Conservation (phyloP, 2,113 vertebrate genomes). For the Phalacrocorax carbo region DNA sequence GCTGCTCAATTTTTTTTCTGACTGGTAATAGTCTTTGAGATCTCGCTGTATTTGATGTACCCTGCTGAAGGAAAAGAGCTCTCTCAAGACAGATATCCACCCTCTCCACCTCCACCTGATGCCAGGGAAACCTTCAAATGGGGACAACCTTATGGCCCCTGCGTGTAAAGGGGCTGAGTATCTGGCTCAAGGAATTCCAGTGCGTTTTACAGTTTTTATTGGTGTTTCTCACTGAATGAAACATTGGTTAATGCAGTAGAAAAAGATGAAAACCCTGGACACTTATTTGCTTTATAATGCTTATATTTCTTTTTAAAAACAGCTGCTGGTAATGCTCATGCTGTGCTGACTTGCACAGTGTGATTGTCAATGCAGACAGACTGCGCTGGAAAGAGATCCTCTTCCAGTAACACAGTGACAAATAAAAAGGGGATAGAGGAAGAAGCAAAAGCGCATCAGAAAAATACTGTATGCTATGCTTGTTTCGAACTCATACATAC, state of each 20-base stretch:
- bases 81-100: not conserved
- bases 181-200: not conserved
- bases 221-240: not conserved
- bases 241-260: not conserved
- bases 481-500: not conserved
- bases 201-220: slow-evolving; percentile 2
- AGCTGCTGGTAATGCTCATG: slow-evolving; percentile 42
- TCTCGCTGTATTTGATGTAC: not conserved
- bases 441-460: not conserved
- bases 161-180: not conserved
- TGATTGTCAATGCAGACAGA: not conserved
- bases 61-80: not conserved
- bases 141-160: not conserved
- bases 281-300: not conserved
- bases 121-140: not conserved
- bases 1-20: not conserved
- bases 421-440: not conserved
- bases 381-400: not conserved
- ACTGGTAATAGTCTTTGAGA: not conserved
- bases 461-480: not conserved
- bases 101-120: not conserved
- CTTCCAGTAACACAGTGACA: not conserved
- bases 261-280: not conserved
- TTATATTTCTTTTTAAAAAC: not conserved
- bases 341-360: not conserved